Evolutionary conservation across 2,113 vertebrate genomes (phyloP), one percentile per base, ranked within the genome.

Genomic region (Sorex fumeus): DNA sequence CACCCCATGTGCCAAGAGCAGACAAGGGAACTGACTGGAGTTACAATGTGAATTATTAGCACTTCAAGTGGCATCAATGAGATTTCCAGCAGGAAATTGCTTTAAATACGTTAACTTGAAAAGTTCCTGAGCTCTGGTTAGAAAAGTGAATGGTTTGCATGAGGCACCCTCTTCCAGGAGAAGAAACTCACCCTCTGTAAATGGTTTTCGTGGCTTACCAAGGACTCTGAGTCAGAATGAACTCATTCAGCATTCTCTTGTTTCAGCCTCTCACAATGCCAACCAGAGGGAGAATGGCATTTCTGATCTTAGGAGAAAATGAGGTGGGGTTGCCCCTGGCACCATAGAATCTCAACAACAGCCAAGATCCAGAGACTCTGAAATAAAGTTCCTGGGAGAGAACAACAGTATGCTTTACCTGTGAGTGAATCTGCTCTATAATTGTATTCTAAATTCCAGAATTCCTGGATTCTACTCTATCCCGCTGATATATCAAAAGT

Each of bases 41-140:
- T 91, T 84, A 77, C 62, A 80, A 36, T 43, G 83, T 74, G 88
- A 95, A 45, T 87, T 88, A 90, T 92, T 91, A 92, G 88, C 83
- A 82, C 88, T 94, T 94, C 72, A 75, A 12, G 77, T 62, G 88
- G 84, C 92, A 47, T 34, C 64, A 87, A 47, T 95, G 92, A 36
- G 27, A 47, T 95, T 96, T 95, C 43, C 69, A 94, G 83, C 6
- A 94, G 92, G 89, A 96, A 96, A 96, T 95, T 79, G 92, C 80
- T 84, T 94, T 69, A 95, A 93, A 94, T 92, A 95, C 94, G 95
- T 95, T 91, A 95, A 91, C 90, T 74, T 88, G 86, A 88, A 91
- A 97, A 84, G 86, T 88, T 93, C 81, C 89, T 82, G 69, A 87
- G 91, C 69, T 96, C 87, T 84, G 90, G 95, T 93, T 80, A 93